phyloP scores from a whole-genome alignment of 2,113 vertebrate genomes.

The Shinisaurus crocodilurus region DNA sequence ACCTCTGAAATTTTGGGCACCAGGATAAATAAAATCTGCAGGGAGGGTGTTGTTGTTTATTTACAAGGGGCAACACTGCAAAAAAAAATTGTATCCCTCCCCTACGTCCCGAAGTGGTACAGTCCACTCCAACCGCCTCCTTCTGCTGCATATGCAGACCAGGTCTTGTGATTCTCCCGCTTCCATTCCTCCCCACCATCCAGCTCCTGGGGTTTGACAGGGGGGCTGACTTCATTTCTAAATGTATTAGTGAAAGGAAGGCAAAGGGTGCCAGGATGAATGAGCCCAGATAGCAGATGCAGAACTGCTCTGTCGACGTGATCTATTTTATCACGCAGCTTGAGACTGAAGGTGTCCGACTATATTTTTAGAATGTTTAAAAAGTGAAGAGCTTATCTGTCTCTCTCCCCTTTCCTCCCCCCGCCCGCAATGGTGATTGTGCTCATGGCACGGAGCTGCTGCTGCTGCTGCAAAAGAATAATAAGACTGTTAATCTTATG shows the following conservation, averaged over 20 bases:
- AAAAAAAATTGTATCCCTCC: neutral
- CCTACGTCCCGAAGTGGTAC: neutral
- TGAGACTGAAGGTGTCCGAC: slow-evolving; percentile 60
- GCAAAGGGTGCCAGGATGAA: slow-evolving; percentile 32
- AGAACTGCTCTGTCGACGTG: slow-evolving; percentile 50
- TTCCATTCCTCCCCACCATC: slow-evolving; percentile 54
- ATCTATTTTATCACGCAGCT: slow-evolving; percentile 53
- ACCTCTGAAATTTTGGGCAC: too few species aligned
- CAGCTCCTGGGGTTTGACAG: slow-evolving; percentile 42
- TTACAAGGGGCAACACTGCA: neutral
- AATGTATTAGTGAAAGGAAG: slow-evolving; percentile 58
- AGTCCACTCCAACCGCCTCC: neutral
- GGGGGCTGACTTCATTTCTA: slow-evolving; percentile 66
- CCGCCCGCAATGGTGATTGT: slow-evolving; percentile 43
- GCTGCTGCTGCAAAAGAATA: slow-evolving; percentile 57
- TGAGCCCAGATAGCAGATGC: slow-evolving; percentile 50
- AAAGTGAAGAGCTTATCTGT: slow-evolving; percentile 57
- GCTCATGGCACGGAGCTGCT: slow-evolving; percentile 36
- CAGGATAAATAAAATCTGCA: slow-evolving; percentile 9
- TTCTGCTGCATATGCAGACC: neutral
- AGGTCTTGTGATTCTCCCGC: slow-evolving; percentile 55
- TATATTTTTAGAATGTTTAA: slow-evolving; percentile 64
- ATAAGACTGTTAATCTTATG: slow-evolving; percentile 70
- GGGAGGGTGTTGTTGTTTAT: neutral
- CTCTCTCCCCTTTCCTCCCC: neutral